phyloP scores from a whole-genome alignment of 2,888 invertebrate species.

The Cephus nigrinus region DNA sequence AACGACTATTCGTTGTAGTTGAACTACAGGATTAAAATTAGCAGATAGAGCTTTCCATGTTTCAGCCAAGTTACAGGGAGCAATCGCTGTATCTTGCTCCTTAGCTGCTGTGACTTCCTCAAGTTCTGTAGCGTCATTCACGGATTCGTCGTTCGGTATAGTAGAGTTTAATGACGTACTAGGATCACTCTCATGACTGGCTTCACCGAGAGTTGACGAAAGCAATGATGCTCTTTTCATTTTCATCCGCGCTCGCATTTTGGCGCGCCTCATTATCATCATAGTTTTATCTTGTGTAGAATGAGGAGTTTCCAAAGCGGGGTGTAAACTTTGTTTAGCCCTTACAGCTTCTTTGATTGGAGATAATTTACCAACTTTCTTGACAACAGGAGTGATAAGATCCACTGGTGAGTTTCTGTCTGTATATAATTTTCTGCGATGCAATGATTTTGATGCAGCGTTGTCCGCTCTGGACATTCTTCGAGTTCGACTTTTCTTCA shows the following conservation, averaged over 20 bases:
- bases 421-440: constrained; percentile 46
- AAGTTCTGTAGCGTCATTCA: not conserved
- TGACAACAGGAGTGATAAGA: constrained; percentile 23
- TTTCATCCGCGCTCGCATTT: constrained; percentile 2
- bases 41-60: not conserved
- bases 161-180: not conserved
- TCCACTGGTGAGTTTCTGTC: constrained; percentile 47
- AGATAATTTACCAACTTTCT: not conserved
- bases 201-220: not conserved
- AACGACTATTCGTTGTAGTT: not conserved
- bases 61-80: not conserved
- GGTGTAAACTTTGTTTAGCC: constrained; percentile 32
- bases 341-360: not conserved
- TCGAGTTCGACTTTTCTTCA: not conserved
- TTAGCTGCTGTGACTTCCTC: not conserved
- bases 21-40: not conserved
- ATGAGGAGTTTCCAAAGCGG: constrained; percentile 36
- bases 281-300: not conserved
- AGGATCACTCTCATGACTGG: not conserved
- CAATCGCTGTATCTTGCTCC: not conserved
- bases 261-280: not conserved
- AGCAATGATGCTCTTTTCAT: constrained; percentile 1
- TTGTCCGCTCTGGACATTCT: not conserved
- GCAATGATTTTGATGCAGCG: not conserved
- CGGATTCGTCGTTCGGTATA: no score